These are phyloP conservation scores for Casuarius casuarius DNA, from an alignment of 2,113 vertebrate species.

Conservation along the genomic window DNA sequence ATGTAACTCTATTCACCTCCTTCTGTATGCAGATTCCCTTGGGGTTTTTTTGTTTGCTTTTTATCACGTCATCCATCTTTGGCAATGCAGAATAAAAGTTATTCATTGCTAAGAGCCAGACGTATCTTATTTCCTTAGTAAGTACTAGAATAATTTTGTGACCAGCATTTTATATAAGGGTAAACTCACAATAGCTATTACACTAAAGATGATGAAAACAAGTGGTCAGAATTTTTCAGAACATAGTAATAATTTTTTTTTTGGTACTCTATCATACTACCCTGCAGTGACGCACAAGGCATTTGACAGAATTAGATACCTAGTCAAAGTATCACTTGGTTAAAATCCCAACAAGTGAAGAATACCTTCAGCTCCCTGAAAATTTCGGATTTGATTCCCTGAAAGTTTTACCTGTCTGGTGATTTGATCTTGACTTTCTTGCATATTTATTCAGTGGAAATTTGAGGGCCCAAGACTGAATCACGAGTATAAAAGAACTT, in stretches of 20 bases:
- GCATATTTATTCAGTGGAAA: not conserved
- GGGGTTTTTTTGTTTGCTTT: not conserved
- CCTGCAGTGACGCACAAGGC: not conserved
- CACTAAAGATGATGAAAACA: not conserved
- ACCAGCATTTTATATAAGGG: not conserved
- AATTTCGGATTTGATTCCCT: not conserved
- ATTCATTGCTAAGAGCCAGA: not conserved
- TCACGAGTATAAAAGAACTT: not conserved
- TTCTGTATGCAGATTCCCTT: not conserved
- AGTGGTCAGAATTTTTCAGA: not conserved
- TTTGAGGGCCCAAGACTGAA: not conserved
- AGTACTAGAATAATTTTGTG: not conserved
- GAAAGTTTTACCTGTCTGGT: not conserved
- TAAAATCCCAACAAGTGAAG: not conserved
- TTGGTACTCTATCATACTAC: not conserved
- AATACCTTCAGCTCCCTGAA: not conserved
- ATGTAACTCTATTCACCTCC: not conserved
- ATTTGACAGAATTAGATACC: not conserved
- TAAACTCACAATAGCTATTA: not conserved
- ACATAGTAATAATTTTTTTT: not conserved
- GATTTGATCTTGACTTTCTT: not conserved
- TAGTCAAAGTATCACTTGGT: not conserved
- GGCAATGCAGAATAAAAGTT: not conserved
- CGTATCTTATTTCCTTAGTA: not conserved
- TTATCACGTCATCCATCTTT: not conserved